Conservation (phyloP, 1,140 invertebrate genomes). For the Dinoponera quadriceps region DNA sequence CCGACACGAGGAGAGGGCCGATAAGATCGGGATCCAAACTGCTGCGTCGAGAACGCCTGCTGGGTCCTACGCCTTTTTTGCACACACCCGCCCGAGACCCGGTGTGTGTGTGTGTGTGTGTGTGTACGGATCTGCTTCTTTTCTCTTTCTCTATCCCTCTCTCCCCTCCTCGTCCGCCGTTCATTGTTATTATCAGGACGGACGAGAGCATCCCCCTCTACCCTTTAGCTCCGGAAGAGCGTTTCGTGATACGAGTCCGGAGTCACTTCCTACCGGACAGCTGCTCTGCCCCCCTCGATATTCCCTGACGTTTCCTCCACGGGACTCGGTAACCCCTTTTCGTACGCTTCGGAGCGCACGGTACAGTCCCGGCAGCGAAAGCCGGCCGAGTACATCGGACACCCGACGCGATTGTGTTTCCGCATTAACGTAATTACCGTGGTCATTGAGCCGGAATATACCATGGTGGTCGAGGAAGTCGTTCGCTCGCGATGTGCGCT, state of each 20-base stretch:
- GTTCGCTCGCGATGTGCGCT: too few species aligned
- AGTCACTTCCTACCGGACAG: constrained; percentile 75
- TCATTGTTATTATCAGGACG: constrained; percentile 72
- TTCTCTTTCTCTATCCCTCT: constrained; percentile 8
- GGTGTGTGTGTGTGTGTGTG: too few species aligned
- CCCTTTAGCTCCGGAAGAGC: constrained; percentile 59
- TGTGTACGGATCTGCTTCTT: constrained; percentile 64
- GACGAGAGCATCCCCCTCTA: constrained; percentile 52
- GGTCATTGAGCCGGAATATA: too few species aligned
- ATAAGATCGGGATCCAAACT: constrained; percentile 81
- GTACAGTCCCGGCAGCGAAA: constrained; percentile 4
- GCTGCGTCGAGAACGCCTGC: constrained; percentile 80
- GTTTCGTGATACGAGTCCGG: constrained; percentile 36
- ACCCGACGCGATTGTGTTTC: background rate
- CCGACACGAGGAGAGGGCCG: constrained; percentile 72
- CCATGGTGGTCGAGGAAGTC: too few species aligned
- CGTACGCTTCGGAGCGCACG: constrained; percentile 31
- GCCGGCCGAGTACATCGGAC: background rate
- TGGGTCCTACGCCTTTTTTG: constrained; percentile 81
- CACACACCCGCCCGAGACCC: constrained; percentile 73
- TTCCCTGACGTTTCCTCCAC: constrained; percentile 30
- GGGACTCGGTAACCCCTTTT: constrained; percentile 55
- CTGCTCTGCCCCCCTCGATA: constrained; percentile 41
- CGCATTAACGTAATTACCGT: too few species aligned
- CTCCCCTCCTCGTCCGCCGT: background rate